These are phyloP conservation scores for Pheucticus melanocephalus DNA, from an alignment of 2,113 vertebrate species.

Conservation along the genomic window DNA sequence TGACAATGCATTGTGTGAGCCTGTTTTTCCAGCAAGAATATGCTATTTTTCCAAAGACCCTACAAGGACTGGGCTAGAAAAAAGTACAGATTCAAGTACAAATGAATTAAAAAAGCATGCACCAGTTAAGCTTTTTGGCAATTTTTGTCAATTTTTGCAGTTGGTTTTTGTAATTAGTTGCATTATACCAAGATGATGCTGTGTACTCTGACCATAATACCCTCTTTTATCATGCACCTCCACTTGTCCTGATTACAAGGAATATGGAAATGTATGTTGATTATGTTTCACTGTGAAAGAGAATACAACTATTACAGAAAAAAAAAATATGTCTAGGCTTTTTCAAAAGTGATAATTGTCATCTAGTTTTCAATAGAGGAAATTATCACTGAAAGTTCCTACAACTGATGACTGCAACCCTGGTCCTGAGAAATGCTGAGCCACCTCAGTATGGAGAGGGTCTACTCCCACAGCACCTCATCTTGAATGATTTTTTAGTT, in stretches of 20 bases:
- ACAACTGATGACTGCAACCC: not conserved
- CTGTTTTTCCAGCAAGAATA: not conserved
- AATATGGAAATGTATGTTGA: conserved; percentile 73
- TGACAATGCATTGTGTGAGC: not conserved
- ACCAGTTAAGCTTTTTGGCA: not conserved
- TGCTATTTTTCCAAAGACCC: not conserved
- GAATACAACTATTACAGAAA: conserved; percentile 4
- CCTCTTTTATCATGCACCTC: not conserved
- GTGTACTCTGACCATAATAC: not conserved
- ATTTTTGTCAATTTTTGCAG: not conserved
- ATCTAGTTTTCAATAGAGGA: not conserved
- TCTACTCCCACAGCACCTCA: not conserved
- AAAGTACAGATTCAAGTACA: not conserved
- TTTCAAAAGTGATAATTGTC: not conserved
- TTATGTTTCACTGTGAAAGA: conserved; percentile 43
- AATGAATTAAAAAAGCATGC: not conserved
- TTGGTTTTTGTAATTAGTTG: not conserved
- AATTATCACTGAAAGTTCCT: not conserved
- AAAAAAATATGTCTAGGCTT: not conserved
- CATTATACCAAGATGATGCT: not conserved
- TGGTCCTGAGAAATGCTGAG: not conserved
- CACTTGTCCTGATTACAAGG: conserved; percentile 62
- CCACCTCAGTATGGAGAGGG: not conserved
- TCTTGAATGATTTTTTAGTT: not conserved
- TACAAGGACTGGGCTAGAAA: not conserved